A percentile compares a stretch with the other conserved stretches of the same genome.
Conservation (phyloP, 2,888 invertebrate genomes). For the Tribolium freemani region DNA sequence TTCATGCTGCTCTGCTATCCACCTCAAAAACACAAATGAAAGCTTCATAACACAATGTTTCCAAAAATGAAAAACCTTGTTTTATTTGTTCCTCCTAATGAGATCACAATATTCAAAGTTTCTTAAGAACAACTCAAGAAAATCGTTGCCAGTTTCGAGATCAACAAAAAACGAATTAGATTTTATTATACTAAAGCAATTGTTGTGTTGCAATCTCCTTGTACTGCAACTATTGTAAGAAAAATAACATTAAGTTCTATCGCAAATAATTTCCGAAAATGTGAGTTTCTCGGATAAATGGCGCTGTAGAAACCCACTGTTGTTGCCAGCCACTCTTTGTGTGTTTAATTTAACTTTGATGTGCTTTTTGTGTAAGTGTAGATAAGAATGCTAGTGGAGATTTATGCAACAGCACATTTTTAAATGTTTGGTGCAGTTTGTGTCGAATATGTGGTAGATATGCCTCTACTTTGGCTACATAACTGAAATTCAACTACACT, state of each 20-base stretch:
- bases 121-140: too few relatives aligned
- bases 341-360: background rate
- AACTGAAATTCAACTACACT: too few relatives aligned
- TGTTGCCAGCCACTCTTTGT: background rate
- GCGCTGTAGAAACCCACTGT: background rate
- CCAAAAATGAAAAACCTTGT: background rate
- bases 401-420: background rate
- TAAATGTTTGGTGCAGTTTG: background rate
- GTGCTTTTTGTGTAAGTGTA: background rate
- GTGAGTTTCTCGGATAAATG: background rate
- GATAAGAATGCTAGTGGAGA: background rate
- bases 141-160: background rate
- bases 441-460: background rate
- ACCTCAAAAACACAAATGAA: background rate
- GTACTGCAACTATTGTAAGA: background rate
- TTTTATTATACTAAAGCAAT: background rate
- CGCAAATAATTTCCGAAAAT: background rate
- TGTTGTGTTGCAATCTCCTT: background rate
- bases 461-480: too few relatives aligned
- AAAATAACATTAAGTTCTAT: background rate
- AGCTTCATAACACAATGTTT: background rate
- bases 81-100: background rate
- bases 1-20: background rate
- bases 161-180: background rate
- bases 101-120: background rate